Evolutionary conservation across 1,140 invertebrate genomes (phyloP).

Genomic region (Radopholus similis): DNA sequence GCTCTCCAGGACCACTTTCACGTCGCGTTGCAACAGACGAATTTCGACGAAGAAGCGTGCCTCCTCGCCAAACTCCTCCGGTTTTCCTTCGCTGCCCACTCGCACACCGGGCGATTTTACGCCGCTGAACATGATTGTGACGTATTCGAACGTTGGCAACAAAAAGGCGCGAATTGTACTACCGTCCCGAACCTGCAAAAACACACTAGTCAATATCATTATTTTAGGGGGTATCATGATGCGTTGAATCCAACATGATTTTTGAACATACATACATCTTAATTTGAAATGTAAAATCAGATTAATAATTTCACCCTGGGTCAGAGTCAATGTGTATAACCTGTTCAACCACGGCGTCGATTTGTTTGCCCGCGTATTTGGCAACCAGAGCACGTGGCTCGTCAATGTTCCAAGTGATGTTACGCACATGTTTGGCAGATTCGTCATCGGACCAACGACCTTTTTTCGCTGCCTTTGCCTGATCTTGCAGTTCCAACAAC

Average conservation of each 20-base stretch:
- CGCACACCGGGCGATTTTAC: constrained; percentile 66
- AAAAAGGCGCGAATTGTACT: constrained; percentile 85
- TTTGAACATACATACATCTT: background rate
- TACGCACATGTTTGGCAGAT: constrained; percentile 71
- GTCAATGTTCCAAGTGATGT: constrained; percentile 81
- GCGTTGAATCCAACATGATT: constrained; percentile 70
- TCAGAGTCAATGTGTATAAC: constrained; percentile 63
- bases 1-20: constrained; percentile 84
- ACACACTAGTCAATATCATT: constrained; percentile 81
- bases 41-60: constrained; percentile 86
- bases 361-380: constrained; percentile 72
- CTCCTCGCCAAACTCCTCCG: constrained; percentile 72
- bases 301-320: too few species aligned
- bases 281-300: too few species aligned
- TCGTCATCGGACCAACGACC: constrained; percentile 72
- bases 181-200: constrained; percentile 87
- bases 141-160: constrained; percentile 76
- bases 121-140: constrained; percentile 89
- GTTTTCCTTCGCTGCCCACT: constrained; percentile 69
- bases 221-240: too few species aligned
- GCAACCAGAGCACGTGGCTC: constrained; percentile 78
- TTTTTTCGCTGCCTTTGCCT: constrained; percentile 77
- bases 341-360: constrained; percentile 65
- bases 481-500: constrained; percentile 81
- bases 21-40: constrained; percentile 82